Conservation (phyloP, 2,113 vertebrate genomes). For the Rhombomys opimus region DNA sequence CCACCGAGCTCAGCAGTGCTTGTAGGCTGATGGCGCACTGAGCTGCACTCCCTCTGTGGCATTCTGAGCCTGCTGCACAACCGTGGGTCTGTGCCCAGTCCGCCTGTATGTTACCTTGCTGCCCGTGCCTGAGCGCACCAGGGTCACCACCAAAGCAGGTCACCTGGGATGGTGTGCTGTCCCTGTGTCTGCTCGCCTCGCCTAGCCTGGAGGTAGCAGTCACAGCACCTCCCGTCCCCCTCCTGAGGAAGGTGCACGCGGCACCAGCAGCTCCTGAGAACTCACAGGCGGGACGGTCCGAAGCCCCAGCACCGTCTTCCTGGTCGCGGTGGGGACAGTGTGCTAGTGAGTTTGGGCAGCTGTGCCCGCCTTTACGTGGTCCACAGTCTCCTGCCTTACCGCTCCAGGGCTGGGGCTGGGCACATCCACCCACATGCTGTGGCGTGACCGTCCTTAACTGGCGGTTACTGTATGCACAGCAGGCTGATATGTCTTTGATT, state of each 20-base stretch:
- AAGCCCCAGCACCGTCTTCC: too few species aligned
- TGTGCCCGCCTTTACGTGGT: not conserved
- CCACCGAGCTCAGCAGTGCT: not conserved
- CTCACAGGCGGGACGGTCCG: not conserved
- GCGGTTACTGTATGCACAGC: too few species aligned
- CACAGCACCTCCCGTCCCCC: not conserved
- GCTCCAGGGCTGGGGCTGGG: not conserved
- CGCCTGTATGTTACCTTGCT: not conserved
- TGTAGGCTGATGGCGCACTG: not conserved
- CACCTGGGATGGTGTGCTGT: fast-evolving
- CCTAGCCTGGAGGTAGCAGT: too few species aligned
- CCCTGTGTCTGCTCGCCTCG: not conserved
- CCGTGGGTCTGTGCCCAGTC: too few species aligned
- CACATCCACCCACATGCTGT: too few species aligned
- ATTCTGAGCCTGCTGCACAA: too few species aligned
- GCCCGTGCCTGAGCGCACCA: not conserved
- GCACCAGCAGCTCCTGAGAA: not conserved
- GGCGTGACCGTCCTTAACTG: not conserved
- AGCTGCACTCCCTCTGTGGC: too few species aligned
- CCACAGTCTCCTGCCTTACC: not conserved
- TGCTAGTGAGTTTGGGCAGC: fast-evolving
- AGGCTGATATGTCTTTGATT: not conserved
- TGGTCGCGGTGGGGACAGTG: not conserved
- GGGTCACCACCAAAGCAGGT: not conserved
- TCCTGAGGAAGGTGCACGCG: not conserved